Evolutionary conservation across 2,888 invertebrate species (phyloP).

Genomic region (Antheraea assamensis): DNA sequence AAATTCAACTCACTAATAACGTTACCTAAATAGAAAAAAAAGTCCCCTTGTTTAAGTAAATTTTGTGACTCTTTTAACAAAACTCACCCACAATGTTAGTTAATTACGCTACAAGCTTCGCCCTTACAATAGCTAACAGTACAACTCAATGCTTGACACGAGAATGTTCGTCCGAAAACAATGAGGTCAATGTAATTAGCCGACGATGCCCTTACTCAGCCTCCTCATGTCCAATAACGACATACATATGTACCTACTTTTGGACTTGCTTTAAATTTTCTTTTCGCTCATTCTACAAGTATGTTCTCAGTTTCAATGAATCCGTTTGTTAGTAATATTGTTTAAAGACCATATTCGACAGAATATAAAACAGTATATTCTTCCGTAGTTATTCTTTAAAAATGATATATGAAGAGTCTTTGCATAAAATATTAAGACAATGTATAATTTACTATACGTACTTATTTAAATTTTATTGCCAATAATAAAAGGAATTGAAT

Average conservation of each 20-base stretch:
- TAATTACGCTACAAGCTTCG: not conserved
- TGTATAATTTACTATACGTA: too few relatives aligned
- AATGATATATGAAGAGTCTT: too few relatives aligned
- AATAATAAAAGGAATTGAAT: too few relatives aligned
- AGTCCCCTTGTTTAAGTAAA: not conserved
- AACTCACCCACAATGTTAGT: not conserved
- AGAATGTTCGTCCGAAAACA: conserved; percentile 14
- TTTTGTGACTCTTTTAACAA: conserved; percentile 14
- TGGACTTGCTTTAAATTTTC: not conserved
- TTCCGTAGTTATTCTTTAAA: too few relatives aligned
- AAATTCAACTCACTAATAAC: not conserved
- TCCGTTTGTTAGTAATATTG: not conserved
- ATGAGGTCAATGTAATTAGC: conserved; percentile 23
- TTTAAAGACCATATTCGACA: too few relatives aligned
- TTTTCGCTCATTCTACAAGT: not conserved
- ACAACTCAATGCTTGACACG: conserved; percentile 20
- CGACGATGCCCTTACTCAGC: not conserved
- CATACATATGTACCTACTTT: not conserved
- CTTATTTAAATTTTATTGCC: too few relatives aligned
- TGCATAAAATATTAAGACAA: too few relatives aligned
- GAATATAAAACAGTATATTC: too few relatives aligned
- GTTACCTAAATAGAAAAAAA: not conserved
- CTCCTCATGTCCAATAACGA: not conserved
- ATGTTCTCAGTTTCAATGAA: not conserved
- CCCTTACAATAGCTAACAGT: conserved; percentile 1